These are phyloP conservation scores for Bettongia penicillata DNA, from an alignment of 2,113 vertebrate genomes.

Conservation along the genomic window DNA sequence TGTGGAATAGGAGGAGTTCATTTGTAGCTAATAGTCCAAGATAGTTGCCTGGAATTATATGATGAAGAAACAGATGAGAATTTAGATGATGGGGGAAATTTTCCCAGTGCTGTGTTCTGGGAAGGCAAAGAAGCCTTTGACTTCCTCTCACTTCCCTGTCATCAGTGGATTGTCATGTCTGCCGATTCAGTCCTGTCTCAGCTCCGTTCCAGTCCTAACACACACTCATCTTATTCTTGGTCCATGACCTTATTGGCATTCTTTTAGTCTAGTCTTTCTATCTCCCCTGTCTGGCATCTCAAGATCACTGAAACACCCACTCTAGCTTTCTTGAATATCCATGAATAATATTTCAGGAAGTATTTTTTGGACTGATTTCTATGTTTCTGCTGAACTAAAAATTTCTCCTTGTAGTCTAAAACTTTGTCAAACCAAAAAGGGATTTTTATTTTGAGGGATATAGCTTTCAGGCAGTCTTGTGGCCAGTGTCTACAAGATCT, in stretches of 20 bases:
- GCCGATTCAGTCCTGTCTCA: background rate
- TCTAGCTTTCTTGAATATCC: background rate
- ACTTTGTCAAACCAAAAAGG: background rate
- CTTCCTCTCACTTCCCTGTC: background rate
- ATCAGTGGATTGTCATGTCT: background rate
- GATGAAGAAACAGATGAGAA: too few relatives aligned
- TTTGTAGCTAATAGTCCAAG: background rate
- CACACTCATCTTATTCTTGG: background rate
- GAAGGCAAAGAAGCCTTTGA: background rate
- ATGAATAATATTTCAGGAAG: background rate
- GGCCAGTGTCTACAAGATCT: background rate
- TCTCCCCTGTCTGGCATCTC: background rate
- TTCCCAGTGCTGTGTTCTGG: background rate
- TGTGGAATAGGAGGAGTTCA: background rate
- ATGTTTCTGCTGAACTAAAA: background rate
- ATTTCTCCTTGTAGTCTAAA: background rate
- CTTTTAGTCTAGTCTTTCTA: background rate
- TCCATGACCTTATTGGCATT: background rate
- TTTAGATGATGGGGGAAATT: background rate
- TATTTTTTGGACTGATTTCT: background rate
- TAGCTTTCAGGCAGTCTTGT: background rate
- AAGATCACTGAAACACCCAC: background rate
- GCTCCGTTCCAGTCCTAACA: background rate
- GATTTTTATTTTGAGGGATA: background rate
- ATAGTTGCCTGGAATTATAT: background rate